Evolutionary conservation across 2,113 vertebrate genomes (phyloP), one percentile per base, ranked within the genome.

Genomic region (Oceanodroma tethys): DNA sequence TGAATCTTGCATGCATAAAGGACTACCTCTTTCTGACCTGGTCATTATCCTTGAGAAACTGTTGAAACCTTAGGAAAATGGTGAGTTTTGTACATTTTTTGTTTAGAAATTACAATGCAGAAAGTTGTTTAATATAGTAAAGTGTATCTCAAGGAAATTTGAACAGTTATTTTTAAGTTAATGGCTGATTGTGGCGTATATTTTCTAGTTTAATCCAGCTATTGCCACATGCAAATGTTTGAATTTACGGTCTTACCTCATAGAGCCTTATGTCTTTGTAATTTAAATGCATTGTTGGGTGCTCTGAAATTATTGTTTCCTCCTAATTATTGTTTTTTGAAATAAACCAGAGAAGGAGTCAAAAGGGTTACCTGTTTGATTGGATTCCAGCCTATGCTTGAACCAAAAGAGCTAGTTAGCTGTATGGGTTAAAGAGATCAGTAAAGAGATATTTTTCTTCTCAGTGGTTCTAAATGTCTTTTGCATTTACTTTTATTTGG

Each of bases 51-150:
- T 81, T 88, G 26, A 81, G n/a, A 92, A 95, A 56, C 53, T 90
- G n/a, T 52, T 88, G 55, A 86, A 81, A 68, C 32, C 25, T 19
- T 88, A 92, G 85, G 47, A 97, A 96, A 93, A 96, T 96, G 86
- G 94, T 96, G 90, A 84, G 91, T 88, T 75, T 63, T 81, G 3
- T 63, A 40, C 13, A 2, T 50, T 40, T 62, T 32, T 27, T 11
- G 16, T 90, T 90, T 72, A 36, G 42, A 80, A 86, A 50, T 87
- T 68, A 30, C 29, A 90, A 16, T 30, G 30, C 23, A 56, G 26
- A 29, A 60, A 50, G 11, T 10, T 47, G 6, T 71, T 94, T 70
- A 76, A 59, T 87, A 48, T 15, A 23, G 25, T 45, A 11, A 72
- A 32, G 6, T 34, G 11, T 81, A 66, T 74, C 8, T 22, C 43